Percentiles rank a stretch among this genome's conserved stretches.
Conservation (phyloP, 2,113 vertebrate genomes). For the Passer montanus region DNA sequence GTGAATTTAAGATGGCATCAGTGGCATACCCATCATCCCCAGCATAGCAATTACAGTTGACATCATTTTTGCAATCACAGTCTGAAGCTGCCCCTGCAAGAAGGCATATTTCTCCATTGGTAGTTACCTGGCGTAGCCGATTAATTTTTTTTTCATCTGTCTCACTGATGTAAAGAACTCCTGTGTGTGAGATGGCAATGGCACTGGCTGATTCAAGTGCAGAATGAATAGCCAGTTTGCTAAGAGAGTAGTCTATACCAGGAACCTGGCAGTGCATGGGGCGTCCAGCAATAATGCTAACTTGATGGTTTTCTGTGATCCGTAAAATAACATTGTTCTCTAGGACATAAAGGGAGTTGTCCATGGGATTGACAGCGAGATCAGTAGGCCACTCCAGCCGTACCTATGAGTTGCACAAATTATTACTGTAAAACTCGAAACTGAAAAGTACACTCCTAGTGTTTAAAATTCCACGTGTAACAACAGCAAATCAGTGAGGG, state of each 20-base stretch:
- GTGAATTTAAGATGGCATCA: constrained; percentile 93
- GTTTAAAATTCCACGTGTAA: constrained; percentile 63
- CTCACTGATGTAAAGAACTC: constrained; percentile 96
- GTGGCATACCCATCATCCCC: constrained; percentile 97
- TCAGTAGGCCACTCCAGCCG: constrained; percentile 98
- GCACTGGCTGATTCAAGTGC: constrained; percentile 96
- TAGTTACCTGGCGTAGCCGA: constrained; percentile 92
- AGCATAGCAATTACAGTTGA: constrained; percentile 98
- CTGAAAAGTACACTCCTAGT: constrained; percentile 61
- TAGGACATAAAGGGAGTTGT: constrained; percentile 97
- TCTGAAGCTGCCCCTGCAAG: constrained; percentile 93
- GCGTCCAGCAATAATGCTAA: constrained; percentile 97
- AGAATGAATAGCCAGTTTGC: constrained; percentile 96
- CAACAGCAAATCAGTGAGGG: constrained; percentile 61
- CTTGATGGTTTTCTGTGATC: constrained; percentile 99
- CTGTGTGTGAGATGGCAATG: constrained; percentile 94
- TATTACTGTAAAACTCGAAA: constrained; percentile 58
- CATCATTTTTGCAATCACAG: constrained; percentile 99
- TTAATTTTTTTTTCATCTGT: constrained; percentile 99
- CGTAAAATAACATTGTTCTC: constrained; percentile 98
- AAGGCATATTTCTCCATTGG: constrained; percentile 96
- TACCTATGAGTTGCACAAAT: constrained; percentile 81
- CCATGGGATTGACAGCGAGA: constrained; percentile 98
- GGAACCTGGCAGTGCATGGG: constrained; percentile 99
- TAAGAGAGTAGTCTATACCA: constrained; percentile 99